A percentile compares a stretch with the other conserved stretches of the same genome.
Conservation (phyloP, 2,113 vertebrate genomes). For the Mesitornis unicolor region DNA sequence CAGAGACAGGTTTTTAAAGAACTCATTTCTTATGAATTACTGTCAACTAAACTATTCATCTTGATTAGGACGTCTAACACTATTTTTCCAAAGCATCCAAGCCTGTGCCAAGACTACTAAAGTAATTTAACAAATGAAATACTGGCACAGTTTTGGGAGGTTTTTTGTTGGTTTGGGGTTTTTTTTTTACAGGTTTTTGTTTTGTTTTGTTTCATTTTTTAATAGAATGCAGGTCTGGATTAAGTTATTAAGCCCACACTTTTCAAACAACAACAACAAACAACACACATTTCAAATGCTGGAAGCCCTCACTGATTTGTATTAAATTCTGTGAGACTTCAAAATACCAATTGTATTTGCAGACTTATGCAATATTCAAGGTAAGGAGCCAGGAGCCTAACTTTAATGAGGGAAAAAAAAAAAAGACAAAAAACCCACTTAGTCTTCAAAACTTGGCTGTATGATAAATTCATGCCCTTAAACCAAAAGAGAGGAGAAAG, state of each 20-base stretch:
- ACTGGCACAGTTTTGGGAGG: fast-evolving
- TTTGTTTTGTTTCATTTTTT: neutral
- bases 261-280: no score
- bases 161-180: neutral
- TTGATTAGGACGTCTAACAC: neutral
- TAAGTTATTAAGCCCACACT: neutral
- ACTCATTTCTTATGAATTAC: neutral
- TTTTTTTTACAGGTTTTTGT: no score
- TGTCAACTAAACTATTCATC: neutral
- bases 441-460: neutral
- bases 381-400: neutral
- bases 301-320: neutral
- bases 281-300: neutral
- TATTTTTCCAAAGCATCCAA: neutral
- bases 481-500: neutral
- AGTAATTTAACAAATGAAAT: neutral
- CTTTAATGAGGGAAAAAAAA: neutral
- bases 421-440: neutral
- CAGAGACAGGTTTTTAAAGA: neutral
- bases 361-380: neutral
- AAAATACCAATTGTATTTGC: neutral
- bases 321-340: neutral
- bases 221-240: neutral
- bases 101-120: neutral
- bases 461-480: neutral